Base-by-base conservation (phyloP, 23 tunicate species). In the Phallusia fumigata region DNA sequence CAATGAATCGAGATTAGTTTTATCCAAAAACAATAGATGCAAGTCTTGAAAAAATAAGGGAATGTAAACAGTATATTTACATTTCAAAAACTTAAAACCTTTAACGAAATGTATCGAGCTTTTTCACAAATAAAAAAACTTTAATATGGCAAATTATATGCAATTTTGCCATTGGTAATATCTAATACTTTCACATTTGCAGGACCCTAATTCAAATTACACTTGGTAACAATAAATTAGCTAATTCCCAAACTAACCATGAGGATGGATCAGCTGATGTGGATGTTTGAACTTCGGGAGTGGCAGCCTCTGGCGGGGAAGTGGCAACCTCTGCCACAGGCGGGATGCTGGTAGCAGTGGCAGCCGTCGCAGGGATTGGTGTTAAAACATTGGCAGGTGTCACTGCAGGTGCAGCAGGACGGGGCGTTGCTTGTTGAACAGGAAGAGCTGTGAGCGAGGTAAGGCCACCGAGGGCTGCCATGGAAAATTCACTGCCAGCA, bases 161-260 rank as follows among this genome's bases (percentile, higher is more conserved):
- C n/a, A n/a, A n/a, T n/a, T n/a, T n/a, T n/a, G n/a, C n/a, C n/a
- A n/a, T n/a, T n/a, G n/a, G n/a, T n/a, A n/a, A n/a, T n/a, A n/a
- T n/a, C n/a, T n/a, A n/a, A n/a, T n/a, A n/a, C n/a, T n/a, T n/a
- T n/a, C n/a, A n/a, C n/a, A n/a, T n/a, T n/a, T 3, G 10, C 5
- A 40, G 47, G 47, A 10, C 47, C 47, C 47, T 40, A 40, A 40
- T 40, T 40, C 10, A 40, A 40, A n/a, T n/a, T 40, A 5, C 10
- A 10, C 47, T 10, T 40, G 47, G 47, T 40, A 40, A 40, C 47
- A 5, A 40, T 3, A 40, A 3, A 10, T 3, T 40, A 2, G 45
- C 40, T n/a, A 58, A 58, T n/a, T 16, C 8, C 28, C 18, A 31
- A 19, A 81, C 90, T 87, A 81, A 87, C 90, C 90, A 87, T 31